These are phyloP conservation scores for Diplodus puntazzo DNA, from an alignment of 2,797 vertebrate genomes.

Conservation along the genomic window DNA sequence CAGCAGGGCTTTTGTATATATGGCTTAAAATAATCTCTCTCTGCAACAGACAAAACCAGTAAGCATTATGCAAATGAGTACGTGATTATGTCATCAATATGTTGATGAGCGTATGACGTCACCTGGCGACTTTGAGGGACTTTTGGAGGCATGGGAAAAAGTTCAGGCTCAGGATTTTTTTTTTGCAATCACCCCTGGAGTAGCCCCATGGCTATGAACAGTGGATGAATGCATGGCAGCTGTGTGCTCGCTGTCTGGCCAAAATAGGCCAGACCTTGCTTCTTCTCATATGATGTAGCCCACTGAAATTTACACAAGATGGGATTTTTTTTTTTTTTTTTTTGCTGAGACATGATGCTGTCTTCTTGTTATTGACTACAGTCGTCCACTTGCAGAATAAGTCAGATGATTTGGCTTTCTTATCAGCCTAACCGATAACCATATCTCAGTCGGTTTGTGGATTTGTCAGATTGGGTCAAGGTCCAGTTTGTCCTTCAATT, in stretches of 20 bases:
- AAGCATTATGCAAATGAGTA: no score
- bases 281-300: background rate
- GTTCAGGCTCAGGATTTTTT: no score
- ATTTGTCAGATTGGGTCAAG: constrained; percentile 51
- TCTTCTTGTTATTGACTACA: background rate
- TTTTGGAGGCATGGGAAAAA: no score
- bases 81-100: no score
- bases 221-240: background rate
- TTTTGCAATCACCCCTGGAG: background rate
- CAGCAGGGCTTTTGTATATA: no score
- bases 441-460: constrained; percentile 15
- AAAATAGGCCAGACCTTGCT: background rate
- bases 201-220: background rate
- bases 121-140: no score
- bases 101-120: no score
- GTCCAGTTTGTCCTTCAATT: constrained; percentile 23
- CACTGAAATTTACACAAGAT: background rate
- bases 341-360: background rate
- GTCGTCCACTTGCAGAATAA: background rate
- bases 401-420: constrained; percentile 17
- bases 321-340: no score
- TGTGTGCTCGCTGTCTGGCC: background rate
- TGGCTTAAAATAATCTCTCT: no score
- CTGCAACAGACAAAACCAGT: no score
- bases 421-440: constrained; percentile 28